These are phyloP conservation scores for Phanerotoma sp. DNA, from an alignment of 2,888 invertebrate genomes.

Conservation along the genomic window DNA sequence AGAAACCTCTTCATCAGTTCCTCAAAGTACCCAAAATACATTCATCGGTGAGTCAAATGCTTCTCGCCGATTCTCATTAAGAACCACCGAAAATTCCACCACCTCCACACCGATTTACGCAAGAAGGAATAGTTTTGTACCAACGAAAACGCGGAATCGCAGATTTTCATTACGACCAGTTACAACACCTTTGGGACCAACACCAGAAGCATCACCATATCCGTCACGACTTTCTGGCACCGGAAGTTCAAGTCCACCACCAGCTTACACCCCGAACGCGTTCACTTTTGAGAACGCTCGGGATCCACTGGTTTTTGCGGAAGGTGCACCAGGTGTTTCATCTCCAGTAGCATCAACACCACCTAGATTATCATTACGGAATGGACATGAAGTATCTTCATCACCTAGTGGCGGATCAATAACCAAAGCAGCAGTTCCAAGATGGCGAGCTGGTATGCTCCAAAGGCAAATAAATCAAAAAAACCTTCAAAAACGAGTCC, in stretches of 20 bases:
- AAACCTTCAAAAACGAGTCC: conserved; percentile 45
- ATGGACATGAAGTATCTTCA: conserved; percentile 40
- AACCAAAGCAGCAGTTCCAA: conserved; percentile 40
- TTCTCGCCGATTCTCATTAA: conserved; percentile 44
- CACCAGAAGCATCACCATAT: conserved; percentile 41
- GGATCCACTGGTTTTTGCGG: conserved; percentile 47
- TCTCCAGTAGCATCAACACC: conserved; percentile 39
- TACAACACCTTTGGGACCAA: conserved; percentile 38
- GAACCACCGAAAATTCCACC: conserved; percentile 38
- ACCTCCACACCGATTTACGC: conserved; percentile 35
- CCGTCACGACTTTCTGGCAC: conserved; percentile 34
- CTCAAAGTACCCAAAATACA: conserved; percentile 47
- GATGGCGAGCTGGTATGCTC: conserved; percentile 53
- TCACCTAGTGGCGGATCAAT: conserved; percentile 20
- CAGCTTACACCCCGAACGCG: conserved; percentile 35
- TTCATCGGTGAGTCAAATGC: conserved; percentile 32
- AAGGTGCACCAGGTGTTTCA: conserved; percentile 46
- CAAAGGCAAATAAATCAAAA: conserved; percentile 51
- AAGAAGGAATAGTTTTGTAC: conserved; percentile 41
- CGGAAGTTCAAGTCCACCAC: conserved; percentile 15
- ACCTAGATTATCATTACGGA: conserved; percentile 47
- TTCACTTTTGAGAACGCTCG: conserved; percentile 46
- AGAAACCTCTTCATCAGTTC: conserved; percentile 26
- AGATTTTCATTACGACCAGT: conserved; percentile 53
- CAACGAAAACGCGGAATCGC: conserved; percentile 36